A percentile compares a stretch with the other conserved stretches of the same genome.
These are phyloP conservation scores for Sarcophilus harrisii DNA, from an alignment of 2,797 vertebrate genomes.

Conservation along the genomic window DNA sequence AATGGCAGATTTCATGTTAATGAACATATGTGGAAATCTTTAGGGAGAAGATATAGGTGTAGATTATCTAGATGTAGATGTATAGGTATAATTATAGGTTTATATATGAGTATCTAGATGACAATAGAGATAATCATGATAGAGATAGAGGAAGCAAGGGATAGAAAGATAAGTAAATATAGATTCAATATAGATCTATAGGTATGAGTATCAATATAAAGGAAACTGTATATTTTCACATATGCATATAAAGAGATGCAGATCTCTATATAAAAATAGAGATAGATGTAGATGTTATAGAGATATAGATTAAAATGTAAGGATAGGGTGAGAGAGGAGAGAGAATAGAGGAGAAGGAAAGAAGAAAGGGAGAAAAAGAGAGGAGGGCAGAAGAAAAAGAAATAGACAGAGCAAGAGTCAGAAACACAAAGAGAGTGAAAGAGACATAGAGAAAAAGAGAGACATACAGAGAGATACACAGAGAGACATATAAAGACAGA, in stretches of 20 bases:
- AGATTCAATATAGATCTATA: neutral
- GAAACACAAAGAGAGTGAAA: too few species aligned
- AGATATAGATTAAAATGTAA: too few species aligned
- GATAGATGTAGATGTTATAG: too few species aligned
- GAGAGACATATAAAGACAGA: too few species aligned
- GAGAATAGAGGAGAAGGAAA: neutral
- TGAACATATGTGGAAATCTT: neutral
- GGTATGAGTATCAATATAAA: neutral
- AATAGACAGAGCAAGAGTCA: neutral
- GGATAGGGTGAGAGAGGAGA: neutral
- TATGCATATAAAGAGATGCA: too few species aligned
- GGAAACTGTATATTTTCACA: too few species aligned
- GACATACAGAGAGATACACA: too few species aligned
- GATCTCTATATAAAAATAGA: too few species aligned
- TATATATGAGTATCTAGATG: neutral
- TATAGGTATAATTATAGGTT: neutral
- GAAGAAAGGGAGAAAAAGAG: fast-evolving
- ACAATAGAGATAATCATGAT: neutral
- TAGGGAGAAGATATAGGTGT: neutral
- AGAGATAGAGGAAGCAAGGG: neutral
- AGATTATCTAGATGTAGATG: neutral
- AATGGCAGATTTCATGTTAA: neutral
- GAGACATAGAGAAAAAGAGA: too few species aligned
- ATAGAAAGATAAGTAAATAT: neutral
- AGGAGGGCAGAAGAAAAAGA: too few species aligned